Conservation (phyloP, 2,888 invertebrate genomes). For the Mythimna albipuncta region DNA sequence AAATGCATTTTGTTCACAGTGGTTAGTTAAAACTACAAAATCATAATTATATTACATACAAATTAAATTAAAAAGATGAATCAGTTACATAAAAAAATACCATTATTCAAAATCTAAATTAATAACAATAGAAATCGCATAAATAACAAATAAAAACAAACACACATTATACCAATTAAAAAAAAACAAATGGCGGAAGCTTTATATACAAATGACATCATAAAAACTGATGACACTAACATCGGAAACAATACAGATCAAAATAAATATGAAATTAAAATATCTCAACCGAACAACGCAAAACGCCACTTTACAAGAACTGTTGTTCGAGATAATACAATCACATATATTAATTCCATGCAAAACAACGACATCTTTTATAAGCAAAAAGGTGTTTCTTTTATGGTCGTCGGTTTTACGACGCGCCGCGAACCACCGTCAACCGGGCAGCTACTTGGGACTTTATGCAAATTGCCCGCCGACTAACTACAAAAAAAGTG, state of each 20-base stretch:
- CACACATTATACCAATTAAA: too few relatives aligned
- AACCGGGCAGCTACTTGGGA: slow-evolving; percentile 82
- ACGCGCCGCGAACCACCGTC: slow-evolving; percentile 72
- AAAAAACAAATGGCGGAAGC: too few relatives aligned
- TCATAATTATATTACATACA: too few relatives aligned
- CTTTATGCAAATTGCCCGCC: slow-evolving; percentile 83
- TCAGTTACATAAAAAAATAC: too few relatives aligned
- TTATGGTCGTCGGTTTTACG: slow-evolving; percentile 85
- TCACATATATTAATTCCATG: slow-evolving; percentile 69
- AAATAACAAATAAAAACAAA: too few relatives aligned
- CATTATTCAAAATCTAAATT: too few relatives aligned
- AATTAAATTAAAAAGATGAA: too few relatives aligned
- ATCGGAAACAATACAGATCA: not conserved
- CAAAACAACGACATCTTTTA: slow-evolving; percentile 72
- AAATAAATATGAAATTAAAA: slow-evolving; percentile 31
- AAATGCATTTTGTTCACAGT: too few relatives aligned
- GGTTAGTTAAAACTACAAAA: too few relatives aligned
- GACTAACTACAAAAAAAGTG: slow-evolving; percentile 75
- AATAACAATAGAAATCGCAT: too few relatives aligned
- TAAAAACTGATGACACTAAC: not conserved
- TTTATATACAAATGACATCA: not conserved
- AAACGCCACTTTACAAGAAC: slow-evolving; percentile 61
- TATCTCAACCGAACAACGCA: slow-evolving; percentile 45
- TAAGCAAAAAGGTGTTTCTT: slow-evolving; percentile 84
- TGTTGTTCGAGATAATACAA: slow-evolving; percentile 65